phyloP scores from a whole-genome alignment of 2,888 invertebrate species.

The Ferrisia virgata region DNA sequence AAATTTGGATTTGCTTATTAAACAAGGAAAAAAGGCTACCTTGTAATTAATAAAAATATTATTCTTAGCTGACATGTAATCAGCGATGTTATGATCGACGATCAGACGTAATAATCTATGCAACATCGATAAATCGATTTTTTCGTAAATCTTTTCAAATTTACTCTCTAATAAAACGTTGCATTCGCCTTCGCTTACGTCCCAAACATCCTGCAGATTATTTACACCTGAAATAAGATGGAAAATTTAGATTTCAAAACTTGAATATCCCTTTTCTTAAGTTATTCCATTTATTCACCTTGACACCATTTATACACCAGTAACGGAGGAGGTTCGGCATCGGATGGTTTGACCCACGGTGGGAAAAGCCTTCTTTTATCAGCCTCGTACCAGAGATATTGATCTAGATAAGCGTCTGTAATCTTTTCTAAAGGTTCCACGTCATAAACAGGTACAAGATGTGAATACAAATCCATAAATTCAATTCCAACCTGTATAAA shows the following conservation, averaged over 20 bases:
- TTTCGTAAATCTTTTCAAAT: conserved; percentile 99
- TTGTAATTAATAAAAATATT: conserved; percentile 99
- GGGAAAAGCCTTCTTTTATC: conserved; percentile 95
- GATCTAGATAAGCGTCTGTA: conserved; percentile 98
- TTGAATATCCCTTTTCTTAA: neutral
- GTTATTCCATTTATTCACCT: conserved; percentile 59
- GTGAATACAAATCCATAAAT: conserved; percentile 99
- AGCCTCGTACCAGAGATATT: conserved; percentile 99
- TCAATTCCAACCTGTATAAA: conserved; percentile 84
- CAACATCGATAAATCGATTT: conserved; percentile 96
- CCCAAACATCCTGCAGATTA: conserved; percentile 98
- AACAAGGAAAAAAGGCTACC: conserved; percentile 53
- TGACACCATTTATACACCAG: conserved; percentile 99
- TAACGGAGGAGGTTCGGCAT: conserved; percentile 91
- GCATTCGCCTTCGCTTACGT: conserved; percentile 96
- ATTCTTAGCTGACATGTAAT: conserved; percentile 99
- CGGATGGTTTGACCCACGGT: conserved; percentile 99
- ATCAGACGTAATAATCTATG: conserved; percentile 93
- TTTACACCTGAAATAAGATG: conserved; percentile 71
- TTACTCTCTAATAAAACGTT: conserved; percentile 95
- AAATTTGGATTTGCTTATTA: no score
- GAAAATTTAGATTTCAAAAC: neutral
- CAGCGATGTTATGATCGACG: conserved; percentile 99
- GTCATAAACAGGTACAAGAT: conserved; percentile 97
- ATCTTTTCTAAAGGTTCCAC: conserved; percentile 99